Percentiles rank a stretch among this genome's conserved stretches.
phyloP scores from a whole-genome alignment of 1,140 invertebrate genomes.

The Wiebesia pumilae region DNA sequence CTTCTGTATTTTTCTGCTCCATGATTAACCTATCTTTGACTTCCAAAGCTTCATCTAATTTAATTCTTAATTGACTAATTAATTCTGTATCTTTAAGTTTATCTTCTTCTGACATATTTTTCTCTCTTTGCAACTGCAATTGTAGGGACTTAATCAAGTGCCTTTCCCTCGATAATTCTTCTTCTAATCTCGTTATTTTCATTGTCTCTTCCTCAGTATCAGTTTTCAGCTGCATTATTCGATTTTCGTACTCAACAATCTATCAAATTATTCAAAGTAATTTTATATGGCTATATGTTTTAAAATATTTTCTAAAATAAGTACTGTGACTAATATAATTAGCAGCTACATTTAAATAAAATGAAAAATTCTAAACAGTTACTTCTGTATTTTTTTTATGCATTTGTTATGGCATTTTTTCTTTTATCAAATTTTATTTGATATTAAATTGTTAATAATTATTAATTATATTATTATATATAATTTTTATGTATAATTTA shows the following conservation, averaged over 20 bases:
- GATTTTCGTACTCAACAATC: constrained; percentile 66
- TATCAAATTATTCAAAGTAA: constrained; percentile 1
- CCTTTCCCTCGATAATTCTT: constrained; percentile 66
- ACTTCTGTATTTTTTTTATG: no score
- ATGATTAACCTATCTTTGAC: constrained; percentile 35
- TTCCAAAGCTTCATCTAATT: constrained; percentile 47
- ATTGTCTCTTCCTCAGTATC: constrained; percentile 65
- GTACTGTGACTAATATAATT: no score
- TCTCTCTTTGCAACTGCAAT: constrained; percentile 63
- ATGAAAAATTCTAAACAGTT: no score
- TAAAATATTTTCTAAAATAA: no score
- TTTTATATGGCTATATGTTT: no score
- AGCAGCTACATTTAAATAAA: no score
- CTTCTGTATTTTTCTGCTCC: constrained; percentile 42
- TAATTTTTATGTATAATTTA: no score
- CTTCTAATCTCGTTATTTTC: constrained; percentile 60
- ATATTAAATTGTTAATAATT: no score
- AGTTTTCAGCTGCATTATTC: constrained; percentile 67
- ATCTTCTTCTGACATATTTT: constrained; percentile 56
- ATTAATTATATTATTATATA: no score
- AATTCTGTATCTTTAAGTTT: constrained; percentile 68
- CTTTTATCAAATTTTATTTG: no score
- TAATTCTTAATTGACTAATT: constrained; percentile 57
- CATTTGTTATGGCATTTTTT: no score
- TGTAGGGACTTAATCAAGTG: constrained; percentile 61